phyloP scores from a whole-genome alignment of 1,140 invertebrate species.

The Asobara japonica region DNA sequence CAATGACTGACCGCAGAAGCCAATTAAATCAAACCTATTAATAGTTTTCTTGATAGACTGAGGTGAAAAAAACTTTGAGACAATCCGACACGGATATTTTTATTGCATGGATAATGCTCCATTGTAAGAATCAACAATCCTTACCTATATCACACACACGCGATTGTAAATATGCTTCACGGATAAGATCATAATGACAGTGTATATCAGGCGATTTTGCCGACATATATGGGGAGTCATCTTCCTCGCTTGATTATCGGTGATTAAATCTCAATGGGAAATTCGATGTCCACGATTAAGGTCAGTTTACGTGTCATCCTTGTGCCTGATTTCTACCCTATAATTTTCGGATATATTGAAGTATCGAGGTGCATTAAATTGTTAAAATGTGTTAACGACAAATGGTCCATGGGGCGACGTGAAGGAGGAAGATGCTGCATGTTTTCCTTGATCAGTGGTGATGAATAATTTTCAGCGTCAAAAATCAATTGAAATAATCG shows the following conservation, averaged over 20 bases:
- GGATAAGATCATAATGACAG: conserved; percentile 35
- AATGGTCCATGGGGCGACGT: no score
- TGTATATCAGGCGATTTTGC: neutral
- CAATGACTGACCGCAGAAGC: no score
- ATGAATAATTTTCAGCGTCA: neutral
- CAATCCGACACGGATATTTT: no score
- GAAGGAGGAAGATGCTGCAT: neutral
- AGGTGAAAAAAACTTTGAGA: neutral
- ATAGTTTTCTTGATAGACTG: neutral
- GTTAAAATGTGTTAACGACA: no score
- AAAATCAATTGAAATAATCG: neutral
- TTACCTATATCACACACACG: no score
- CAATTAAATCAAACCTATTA: no score
- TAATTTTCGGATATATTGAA: neutral
- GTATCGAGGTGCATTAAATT: no score
- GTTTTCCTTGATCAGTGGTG: neutral
- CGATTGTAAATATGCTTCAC: conserved; percentile 32
- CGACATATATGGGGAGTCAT: conserved; percentile 15
- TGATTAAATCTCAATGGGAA: conserved; percentile 24
- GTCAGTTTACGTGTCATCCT: conserved; percentile 15
- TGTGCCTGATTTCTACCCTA: neutral
- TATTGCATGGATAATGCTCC: no score
- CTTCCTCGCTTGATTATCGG: conserved; percentile 25
- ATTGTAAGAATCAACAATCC: no score
- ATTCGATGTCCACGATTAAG: conserved; percentile 1